Base-by-base conservation (phyloP, 1,140 invertebrate species). In the Trichonephila clavipes region DNA sequence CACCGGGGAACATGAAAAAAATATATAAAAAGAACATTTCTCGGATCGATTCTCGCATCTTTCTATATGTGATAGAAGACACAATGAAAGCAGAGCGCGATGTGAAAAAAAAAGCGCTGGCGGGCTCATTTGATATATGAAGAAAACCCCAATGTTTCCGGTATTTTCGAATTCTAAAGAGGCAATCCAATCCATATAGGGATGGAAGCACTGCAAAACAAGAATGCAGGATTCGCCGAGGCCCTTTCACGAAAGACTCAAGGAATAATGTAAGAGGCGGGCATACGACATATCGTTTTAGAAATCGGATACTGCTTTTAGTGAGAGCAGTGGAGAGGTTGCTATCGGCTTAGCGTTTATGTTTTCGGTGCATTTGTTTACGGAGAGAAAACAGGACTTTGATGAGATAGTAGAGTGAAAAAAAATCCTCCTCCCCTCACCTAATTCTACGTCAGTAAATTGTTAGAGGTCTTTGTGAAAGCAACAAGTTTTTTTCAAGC, bases 261-360 rank as follows among this genome's bases (percentile, higher is more conserved):
- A 83, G 28, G 83, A 61, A 86, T 62, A 86, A 59, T 61, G 83
- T 62, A 61, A 34, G 28, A 59, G 16, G 58, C 51, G 40, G 83
- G n/a, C 69, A 10, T 14, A 64, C 16, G 18, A 61, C 83, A 86
- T 88, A 66, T 88, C 87, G 87, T 40, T 88, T 88, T 88, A 62
- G 87, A 66, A 88, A 88, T 88, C 64, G 34, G 87, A 88, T 69
- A 44, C 62, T 28, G 61, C 40, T 69, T 62, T 88, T 69, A 69
- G 12, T 18, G 81, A 14, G 19, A 21, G 51, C 51, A 24, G 72
- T 2, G 3, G 14, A n/a, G 28, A 16, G 14, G 81, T 21, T 44
- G 81, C 81, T 83, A 51, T 72, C 69, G 28, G 69, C 40, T 72
- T 72, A 72, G 69, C 28, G 69, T 72, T 72, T 72, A 72, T 72